Evolutionary conservation across 2,113 vertebrate species (phyloP).

Genomic region (Dryoscopus gambensis): DNA sequence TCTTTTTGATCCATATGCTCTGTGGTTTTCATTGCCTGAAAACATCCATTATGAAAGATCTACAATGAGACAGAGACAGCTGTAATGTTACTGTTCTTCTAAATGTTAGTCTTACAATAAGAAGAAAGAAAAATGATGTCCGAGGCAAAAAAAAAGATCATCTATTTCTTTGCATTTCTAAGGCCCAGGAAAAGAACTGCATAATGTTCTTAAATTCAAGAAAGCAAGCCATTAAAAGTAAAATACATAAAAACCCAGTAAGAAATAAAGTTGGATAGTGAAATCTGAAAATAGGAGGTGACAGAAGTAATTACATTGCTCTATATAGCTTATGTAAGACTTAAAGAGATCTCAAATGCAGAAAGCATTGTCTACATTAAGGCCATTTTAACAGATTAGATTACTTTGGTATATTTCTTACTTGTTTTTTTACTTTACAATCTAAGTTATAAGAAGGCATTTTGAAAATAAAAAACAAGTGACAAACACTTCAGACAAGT

Average conservation of each 20-base stretch:
- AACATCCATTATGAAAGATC: not conserved
- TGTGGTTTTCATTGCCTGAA: slow-evolving; percentile 44
- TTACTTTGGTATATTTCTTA: not conserved
- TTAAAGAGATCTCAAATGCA: not conserved
- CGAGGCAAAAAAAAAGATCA: not conserved
- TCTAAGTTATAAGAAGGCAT: not conserved
- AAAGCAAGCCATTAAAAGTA: not conserved
- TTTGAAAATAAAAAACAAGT: not conserved
- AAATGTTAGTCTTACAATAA: not conserved
- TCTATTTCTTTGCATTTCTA: not conserved
- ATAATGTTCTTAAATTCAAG: not conserved
- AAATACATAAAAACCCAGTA: not conserved
- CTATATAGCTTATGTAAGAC: not conserved
- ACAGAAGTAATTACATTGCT: not conserved
- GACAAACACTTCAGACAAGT: not conserved
- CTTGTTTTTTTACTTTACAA: not conserved
- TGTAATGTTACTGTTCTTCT: not conserved
- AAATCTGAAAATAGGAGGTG: not conserved
- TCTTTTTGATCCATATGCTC: slow-evolving; percentile 35
- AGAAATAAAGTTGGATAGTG: not conserved
- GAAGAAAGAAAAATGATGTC: not conserved
- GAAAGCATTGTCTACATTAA: not conserved
- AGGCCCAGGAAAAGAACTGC: not conserved
- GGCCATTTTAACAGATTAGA: not conserved
- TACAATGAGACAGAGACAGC: slow-evolving; percentile 22